Conservation (phyloP, 2,797 vertebrate species). For the Limosa lapponica region DNA sequence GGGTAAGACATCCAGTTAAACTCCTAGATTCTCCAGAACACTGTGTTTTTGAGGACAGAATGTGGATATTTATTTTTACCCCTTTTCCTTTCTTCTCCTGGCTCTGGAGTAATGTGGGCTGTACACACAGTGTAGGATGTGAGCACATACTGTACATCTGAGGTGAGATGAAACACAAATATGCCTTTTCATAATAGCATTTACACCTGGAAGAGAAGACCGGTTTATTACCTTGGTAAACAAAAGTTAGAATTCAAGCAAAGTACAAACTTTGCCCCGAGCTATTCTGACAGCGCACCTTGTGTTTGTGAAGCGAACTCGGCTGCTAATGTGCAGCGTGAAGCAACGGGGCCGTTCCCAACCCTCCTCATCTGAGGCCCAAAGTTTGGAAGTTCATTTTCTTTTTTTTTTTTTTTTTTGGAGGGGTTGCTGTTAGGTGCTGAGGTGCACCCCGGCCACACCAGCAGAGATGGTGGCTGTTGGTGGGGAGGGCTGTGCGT, state of each 20-base stretch:
- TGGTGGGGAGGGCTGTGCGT: accelerated
- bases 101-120: constrained; percentile 23
- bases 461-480: neutral
- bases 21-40: neutral
- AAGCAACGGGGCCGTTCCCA: constrained; percentile 60
- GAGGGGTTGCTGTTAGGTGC: neutral
- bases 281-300: constrained; percentile 80
- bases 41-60: neutral
- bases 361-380: constrained; percentile 14
- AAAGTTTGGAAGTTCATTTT: constrained; percentile 69
- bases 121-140: constrained; percentile 51
- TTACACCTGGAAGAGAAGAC: constrained; percentile 83
- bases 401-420: neutral
- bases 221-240: constrained; percentile 83
- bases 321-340: constrained; percentile 42
- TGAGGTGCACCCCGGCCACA: neutral
- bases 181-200: constrained; percentile 82
- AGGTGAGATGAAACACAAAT: constrained; percentile 81
- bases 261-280: constrained; percentile 85
- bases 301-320: constrained; percentile 79
- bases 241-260: constrained; percentile 82
- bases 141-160: constrained; percentile 75
- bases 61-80: constrained; percentile 17
- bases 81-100: neutral
- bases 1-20: neutral